Percentiles rank a stretch among this genome's conserved stretches.
These are phyloP conservation scores for Drosophila grimshawi DNA, from an alignment of 1,140 invertebrate genomes.

Conservation along the genomic window DNA sequence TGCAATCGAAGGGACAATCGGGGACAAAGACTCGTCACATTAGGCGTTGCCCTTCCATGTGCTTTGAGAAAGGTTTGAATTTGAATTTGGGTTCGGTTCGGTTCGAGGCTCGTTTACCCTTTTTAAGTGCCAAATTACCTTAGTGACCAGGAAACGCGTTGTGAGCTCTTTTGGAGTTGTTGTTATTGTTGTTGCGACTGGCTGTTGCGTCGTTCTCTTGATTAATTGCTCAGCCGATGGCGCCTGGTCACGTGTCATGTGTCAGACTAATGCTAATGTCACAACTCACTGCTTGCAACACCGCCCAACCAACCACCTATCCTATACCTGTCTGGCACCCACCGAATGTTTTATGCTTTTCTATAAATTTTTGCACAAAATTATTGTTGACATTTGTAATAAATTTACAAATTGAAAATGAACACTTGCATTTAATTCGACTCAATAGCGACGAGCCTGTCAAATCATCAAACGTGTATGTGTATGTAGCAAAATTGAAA, in stretches of 20 bases:
- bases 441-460: slow-evolving; percentile 55
- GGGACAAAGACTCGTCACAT: slow-evolving; percentile 47
- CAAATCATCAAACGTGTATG: slow-evolving; percentile 31
- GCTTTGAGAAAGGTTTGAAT: slow-evolving; percentile 39
- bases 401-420: slow-evolving; percentile 77
- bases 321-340: neutral
- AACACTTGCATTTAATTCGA: slow-evolving; percentile 76
- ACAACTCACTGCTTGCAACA: neutral
- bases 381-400: slow-evolving; percentile 80
- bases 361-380: slow-evolving; percentile 61
- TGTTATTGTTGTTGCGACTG: neutral
- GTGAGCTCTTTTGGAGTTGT: neutral
- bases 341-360: neutral
- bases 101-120: slow-evolving; percentile 51
- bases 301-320: neutral
- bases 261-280: slow-evolving; percentile 36
- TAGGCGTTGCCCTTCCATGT: slow-evolving; percentile 28
- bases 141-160: slow-evolving; percentile 15
- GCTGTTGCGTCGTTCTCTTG: slow-evolving; percentile 67
- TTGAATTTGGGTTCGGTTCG: slow-evolving; percentile 42
- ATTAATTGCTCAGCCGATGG: slow-evolving; percentile 64
- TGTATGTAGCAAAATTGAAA: slow-evolving; percentile 66
- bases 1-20: neutral
- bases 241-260: slow-evolving; percentile 43
- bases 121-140: slow-evolving; percentile 81